Base-by-base conservation (phyloP, 2,888 invertebrate species). In the Drosophila flavopinicola region DNA sequence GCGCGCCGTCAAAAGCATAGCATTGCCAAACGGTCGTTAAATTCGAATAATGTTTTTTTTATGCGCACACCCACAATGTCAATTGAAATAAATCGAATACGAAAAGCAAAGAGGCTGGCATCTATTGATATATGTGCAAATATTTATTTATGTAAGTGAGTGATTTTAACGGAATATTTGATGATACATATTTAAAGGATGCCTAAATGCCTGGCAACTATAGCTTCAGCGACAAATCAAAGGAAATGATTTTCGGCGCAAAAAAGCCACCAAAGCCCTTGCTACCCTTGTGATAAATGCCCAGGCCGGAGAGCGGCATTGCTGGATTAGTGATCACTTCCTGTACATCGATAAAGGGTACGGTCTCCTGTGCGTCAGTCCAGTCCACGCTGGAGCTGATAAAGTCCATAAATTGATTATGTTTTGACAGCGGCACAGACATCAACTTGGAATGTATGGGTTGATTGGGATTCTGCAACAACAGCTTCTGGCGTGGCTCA, bases 281-380 rank as follows among this genome's bases (percentile, higher is more conserved):
- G 13, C 92, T 91, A 1, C 96, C 95, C 85, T 96, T 95, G 91
- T 96, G 95, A 84, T 94, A 94, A 41, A 97, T 91, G 0, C 96
- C 96, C 1, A 95, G 94, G 0, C 97, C 97, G 41, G 94, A 93
- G 0, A 95, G 89, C n/a, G 96, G 93, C 0, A 94, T 92, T 0
- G 94, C 93, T 0, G 95, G 94, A 60, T 90, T 89, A 0, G 95
- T 94, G 54, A 93, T 91, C 0, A 96, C 94, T 3, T 94, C 93
- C 88, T 96, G 96, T 63, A 94, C 93, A 88, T 97, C 96, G 13
- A 96, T 89, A 89, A 95, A 97, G 0, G 97, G 96, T 52, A 97
- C 94, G 0, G 96, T 96, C 69, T 94, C 95, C 91, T 96, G 96
- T 0, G 94, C 95, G 0, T 94, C 96, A 90, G 96, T 96, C n/a